These are phyloP conservation scores for Epirrita christyi DNA, from an alignment of 2,888 invertebrate species.

Conservation along the genomic window DNA sequence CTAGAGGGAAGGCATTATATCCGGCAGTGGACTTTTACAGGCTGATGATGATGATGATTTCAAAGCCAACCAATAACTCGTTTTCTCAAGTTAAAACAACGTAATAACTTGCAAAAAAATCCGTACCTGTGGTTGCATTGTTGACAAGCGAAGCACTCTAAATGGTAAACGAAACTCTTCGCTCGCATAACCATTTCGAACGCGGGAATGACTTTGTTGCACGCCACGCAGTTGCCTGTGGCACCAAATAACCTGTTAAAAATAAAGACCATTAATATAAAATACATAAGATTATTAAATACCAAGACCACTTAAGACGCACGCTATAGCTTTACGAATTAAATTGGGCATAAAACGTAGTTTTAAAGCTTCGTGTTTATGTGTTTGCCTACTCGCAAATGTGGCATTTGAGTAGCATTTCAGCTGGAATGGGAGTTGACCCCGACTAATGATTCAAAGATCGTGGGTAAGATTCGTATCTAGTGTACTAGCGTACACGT, in stretches of 20 bases:
- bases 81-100: not conserved
- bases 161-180: conserved; percentile 95
- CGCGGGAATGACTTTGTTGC: conserved; percentile 96
- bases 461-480: conserved; percentile 21
- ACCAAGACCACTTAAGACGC: conserved; percentile 54
- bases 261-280: conserved; percentile 58
- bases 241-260: conserved; percentile 93
- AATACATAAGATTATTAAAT: conserved; percentile 57
- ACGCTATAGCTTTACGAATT: conserved; percentile 52
- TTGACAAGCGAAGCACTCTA: conserved; percentile 97
- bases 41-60: no score
- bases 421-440: conserved; percentile 20
- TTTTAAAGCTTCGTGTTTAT: conserved; percentile 31
- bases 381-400: conserved; percentile 21
- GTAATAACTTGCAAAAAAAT: conserved; percentile 22
- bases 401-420: conserved; percentile 31
- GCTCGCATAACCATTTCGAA: conserved; percentile 98
- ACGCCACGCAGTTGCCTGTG: conserved; percentile 95
- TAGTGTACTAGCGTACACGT: conserved; percentile 2
- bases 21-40: no score
- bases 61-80: no score
- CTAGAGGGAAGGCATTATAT: no score
- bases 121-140: conserved; percentile 96
- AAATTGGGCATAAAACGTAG: conserved; percentile 39
- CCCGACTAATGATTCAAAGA: conserved; percentile 18